phyloP scores from a whole-genome alignment of 2,888 invertebrate species.

The Ypsolopha sequella region DNA sequence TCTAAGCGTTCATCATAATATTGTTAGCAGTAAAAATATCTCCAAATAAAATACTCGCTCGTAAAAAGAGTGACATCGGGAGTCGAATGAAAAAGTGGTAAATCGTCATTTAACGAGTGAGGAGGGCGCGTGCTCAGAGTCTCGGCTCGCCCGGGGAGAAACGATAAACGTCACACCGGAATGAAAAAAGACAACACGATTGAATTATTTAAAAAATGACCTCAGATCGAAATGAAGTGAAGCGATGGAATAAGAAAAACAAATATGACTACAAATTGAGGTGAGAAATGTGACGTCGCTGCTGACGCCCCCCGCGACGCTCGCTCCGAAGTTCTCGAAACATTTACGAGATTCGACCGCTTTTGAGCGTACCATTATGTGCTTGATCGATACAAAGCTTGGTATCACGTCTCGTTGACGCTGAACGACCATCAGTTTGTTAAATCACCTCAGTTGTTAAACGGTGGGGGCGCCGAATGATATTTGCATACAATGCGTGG shows the following conservation, averaged over 20 bases:
- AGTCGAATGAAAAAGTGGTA: conserved; percentile 56
- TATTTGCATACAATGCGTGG: conserved; percentile 59
- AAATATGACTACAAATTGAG: conserved; percentile 57
- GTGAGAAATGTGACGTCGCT: conserved; percentile 62
- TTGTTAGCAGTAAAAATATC: conserved; percentile 58
- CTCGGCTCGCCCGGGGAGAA: conserved; percentile 51
- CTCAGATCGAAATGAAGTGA: conserved; percentile 55
- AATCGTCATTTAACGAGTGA: conserved; percentile 56
- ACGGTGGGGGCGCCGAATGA: conserved; percentile 25
- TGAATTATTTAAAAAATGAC: conserved; percentile 41
- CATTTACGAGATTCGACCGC: background rate
- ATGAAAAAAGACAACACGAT: conserved; percentile 52
- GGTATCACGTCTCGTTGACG: conserved; percentile 37
- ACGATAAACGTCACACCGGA: conserved; percentile 65
- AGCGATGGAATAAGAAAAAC: conserved; percentile 49
- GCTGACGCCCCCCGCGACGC: conserved; percentile 48
- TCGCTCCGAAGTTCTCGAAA: conserved; percentile 5
- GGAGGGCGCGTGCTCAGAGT: conserved; percentile 27
- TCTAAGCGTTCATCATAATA: conserved; percentile 61
- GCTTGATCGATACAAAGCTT: conserved; percentile 45
- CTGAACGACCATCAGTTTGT: conserved; percentile 41
- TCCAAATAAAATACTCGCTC: conserved; percentile 59
- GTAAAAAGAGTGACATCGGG: conserved; percentile 61
- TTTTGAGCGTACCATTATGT: conserved; percentile 29
- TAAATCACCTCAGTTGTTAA: conserved; percentile 44